Conservation (phyloP, 2,888 invertebrate genomes). For the Hipparchia semele region DNA sequence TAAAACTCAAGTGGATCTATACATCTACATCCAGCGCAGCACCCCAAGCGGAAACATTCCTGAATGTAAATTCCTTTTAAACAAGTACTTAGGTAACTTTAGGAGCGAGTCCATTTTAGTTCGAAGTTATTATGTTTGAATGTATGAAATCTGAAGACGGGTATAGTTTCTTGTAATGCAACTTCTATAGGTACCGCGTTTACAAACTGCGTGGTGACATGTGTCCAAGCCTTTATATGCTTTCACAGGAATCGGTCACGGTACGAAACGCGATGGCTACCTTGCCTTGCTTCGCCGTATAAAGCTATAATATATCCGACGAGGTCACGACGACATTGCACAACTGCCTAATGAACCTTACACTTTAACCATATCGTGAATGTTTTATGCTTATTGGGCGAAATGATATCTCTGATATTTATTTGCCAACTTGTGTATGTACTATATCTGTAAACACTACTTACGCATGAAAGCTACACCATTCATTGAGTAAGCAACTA, state of each 20-base stretch:
- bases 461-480: slow-evolving; percentile 6
- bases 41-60: too few species aligned
- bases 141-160: too few species aligned
- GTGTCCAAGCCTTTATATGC: background rate
- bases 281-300: slow-evolving; percentile 73
- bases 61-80: too few species aligned
- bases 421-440: background rate
- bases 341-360: slow-evolving; percentile 52
- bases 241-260: slow-evolving; percentile 47
- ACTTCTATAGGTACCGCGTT: too few species aligned
- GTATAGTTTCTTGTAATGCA: too few species aligned
- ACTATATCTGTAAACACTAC: background rate
- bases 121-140: too few species aligned
- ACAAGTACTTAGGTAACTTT: too few species aligned
- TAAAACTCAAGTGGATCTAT: too few species aligned
- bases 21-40: too few species aligned
- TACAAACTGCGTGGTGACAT: background rate
- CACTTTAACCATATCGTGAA: slow-evolving; percentile 32
- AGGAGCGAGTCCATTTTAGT: too few species aligned
- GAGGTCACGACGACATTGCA: slow-evolving; percentile 70
- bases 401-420: background rate
- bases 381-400: slow-evolving; percentile 17
- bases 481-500: slow-evolving; percentile 2
- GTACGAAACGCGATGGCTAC: slow-evolving; percentile 56
- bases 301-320: slow-evolving; percentile 65